Evolutionary conservation across 1,140 invertebrate species (phyloP).

Genomic region (Chrysomallon squamiferum): DNA sequence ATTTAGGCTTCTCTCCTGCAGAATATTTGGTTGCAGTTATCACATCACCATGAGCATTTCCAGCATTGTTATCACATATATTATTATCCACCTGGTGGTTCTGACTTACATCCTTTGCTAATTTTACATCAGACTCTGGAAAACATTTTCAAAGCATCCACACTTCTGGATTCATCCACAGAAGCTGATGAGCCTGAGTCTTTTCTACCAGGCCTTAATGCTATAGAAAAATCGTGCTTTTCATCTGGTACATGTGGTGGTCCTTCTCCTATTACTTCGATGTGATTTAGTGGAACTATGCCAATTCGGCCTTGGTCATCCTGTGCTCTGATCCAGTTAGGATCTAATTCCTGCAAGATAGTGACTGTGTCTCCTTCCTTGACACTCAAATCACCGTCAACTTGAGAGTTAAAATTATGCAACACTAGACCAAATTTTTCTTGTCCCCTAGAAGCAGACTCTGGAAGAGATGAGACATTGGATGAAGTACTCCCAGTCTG

Average conservation of each 20-base stretch:
- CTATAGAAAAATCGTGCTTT: too few relatives aligned
- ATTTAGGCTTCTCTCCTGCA: not conserved
- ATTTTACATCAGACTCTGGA: too few relatives aligned
- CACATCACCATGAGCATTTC: not conserved
- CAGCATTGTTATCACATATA: too few relatives aligned
- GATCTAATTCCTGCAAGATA: slow-evolving; percentile 68
- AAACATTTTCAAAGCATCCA: too few relatives aligned
- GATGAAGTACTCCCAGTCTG: too few relatives aligned
- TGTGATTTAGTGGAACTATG: slow-evolving; percentile 71
- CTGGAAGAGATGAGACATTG: too few relatives aligned
- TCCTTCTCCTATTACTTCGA: slow-evolving; percentile 68
- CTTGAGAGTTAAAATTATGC: slow-evolving; percentile 68
- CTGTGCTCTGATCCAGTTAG: slow-evolving; percentile 71
- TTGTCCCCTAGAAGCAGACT: too few relatives aligned
- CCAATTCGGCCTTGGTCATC: slow-evolving; percentile 67
- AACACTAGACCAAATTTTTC: slow-evolving; percentile 57
- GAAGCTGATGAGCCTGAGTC: too few relatives aligned
- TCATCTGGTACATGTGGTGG: slow-evolving; percentile 13
- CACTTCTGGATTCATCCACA: too few relatives aligned
- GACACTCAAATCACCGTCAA: slow-evolving; percentile 67
- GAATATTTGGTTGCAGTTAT: not conserved
- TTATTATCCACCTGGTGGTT: too few relatives aligned
- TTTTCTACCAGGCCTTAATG: too few relatives aligned
- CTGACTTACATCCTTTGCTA: too few relatives aligned
- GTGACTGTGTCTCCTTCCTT: slow-evolving; percentile 68